These are phyloP conservation scores for Nesospiza acunhae DNA, from an alignment of 2,113 vertebrate genomes.

Conservation along the genomic window DNA sequence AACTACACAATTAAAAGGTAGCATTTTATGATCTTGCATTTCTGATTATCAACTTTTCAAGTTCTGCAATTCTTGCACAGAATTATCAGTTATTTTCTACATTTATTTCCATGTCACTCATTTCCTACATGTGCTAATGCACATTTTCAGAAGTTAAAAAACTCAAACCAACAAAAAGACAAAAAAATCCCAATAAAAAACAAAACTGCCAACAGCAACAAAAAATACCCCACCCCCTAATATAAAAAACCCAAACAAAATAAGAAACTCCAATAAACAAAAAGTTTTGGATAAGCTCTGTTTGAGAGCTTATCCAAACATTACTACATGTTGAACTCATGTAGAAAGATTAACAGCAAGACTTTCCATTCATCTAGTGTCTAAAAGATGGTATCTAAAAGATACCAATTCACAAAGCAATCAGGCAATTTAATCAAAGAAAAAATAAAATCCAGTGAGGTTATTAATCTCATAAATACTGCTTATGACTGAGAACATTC, in stretches of 20 bases:
- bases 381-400: too few species aligned
- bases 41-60: not conserved
- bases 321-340: not conserved
- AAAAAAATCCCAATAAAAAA: not conserved
- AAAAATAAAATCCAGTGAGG: not conserved
- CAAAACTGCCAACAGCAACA: not conserved
- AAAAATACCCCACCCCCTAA: not conserved
- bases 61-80: not conserved
- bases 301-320: not conserved
- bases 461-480: not conserved
- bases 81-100: not conserved
- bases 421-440: not conserved
- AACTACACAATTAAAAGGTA: not conserved
- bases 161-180: not conserved
- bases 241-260: not conserved
- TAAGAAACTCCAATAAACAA: not conserved
- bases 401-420: not conserved
- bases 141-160: not conserved
- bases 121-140: not conserved
- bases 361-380: not conserved
- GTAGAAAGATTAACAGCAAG: not conserved
- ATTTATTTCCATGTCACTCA: not conserved
- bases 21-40: not conserved
- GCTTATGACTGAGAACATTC: not conserved
- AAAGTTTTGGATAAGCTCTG: not conserved